phyloP scores from a whole-genome alignment of 2,888 invertebrate species.

The Ennomos quercinarius region DNA sequence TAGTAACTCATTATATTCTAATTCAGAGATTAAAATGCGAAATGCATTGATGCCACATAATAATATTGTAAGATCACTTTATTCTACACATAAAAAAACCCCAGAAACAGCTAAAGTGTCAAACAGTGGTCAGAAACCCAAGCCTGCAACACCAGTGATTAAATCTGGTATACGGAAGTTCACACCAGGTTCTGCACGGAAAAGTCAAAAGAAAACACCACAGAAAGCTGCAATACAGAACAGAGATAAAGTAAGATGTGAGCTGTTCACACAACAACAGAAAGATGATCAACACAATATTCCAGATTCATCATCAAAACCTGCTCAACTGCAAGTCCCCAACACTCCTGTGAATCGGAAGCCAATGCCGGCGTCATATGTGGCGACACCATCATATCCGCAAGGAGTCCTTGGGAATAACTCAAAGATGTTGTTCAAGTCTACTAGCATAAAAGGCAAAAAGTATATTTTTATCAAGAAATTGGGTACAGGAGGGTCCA shows the following conservation, averaged over 20 bases:
- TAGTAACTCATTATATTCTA: slow-evolving; percentile 38
- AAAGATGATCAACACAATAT: slow-evolving; percentile 44
- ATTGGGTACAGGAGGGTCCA: slow-evolving; percentile 96
- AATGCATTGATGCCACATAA: slow-evolving; percentile 57
- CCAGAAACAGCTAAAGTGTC: slow-evolving; percentile 58
- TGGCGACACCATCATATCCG: slow-evolving; percentile 76
- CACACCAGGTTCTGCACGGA: slow-evolving; percentile 66
- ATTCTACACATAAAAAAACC: slow-evolving; percentile 57
- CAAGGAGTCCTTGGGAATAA: slow-evolving; percentile 63
- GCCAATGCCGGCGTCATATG: slow-evolving; percentile 59
- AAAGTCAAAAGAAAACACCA: slow-evolving; percentile 65
- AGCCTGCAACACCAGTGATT: slow-evolving; percentile 69
- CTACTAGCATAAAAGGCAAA: slow-evolving; percentile 88
- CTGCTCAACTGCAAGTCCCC: slow-evolving; percentile 48
- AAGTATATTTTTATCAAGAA: slow-evolving; percentile 90
- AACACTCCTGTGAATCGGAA: slow-evolving; percentile 70
- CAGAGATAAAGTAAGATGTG: slow-evolving; percentile 73
- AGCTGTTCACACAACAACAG: slow-evolving; percentile 59
- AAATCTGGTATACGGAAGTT: slow-evolving; percentile 72
- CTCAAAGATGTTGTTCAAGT: slow-evolving; percentile 74
- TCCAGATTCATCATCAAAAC: slow-evolving; percentile 35
- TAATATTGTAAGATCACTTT: slow-evolving; percentile 47
- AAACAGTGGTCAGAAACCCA: slow-evolving; percentile 57
- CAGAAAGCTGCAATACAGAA: slow-evolving; percentile 56
- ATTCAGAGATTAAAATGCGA: slow-evolving; percentile 57